Evolutionary conservation across 2,113 vertebrate species (phyloP).

Genomic region (Typhlomys cinereus): DNA sequence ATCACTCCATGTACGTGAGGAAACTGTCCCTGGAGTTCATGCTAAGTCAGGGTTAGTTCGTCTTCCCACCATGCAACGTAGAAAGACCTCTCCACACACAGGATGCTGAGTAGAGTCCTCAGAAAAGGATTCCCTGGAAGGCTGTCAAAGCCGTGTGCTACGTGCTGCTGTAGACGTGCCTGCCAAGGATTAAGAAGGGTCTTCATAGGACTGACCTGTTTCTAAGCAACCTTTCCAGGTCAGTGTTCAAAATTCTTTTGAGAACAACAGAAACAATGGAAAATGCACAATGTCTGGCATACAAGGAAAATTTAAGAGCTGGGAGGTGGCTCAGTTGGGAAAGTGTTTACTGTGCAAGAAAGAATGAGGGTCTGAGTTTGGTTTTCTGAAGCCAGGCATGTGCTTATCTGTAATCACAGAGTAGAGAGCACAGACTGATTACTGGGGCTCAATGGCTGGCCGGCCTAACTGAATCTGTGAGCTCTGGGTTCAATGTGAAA

Average conservation of each 20-base stretch:
- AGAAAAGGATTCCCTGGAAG: neutral
- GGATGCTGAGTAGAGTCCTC: neutral
- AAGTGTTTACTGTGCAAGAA: no score
- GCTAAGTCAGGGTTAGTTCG: neutral
- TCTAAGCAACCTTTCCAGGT: neutral
- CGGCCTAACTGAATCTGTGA: no score
- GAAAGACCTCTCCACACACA: neutral
- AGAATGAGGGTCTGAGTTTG: no score
- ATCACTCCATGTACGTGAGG: neutral
- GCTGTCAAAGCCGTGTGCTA: neutral
- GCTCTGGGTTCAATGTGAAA: no score
- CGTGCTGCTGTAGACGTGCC: neutral
- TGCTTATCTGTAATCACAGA: no score
- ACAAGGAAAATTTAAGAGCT: neutral
- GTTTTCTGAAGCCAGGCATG: no score
- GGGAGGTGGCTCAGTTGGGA: no score
- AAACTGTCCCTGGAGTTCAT: neutral
- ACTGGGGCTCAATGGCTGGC: no score
- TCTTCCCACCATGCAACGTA: neutral
- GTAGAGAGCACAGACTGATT: no score
- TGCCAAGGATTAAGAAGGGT: neutral
- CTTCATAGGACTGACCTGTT: neutral
- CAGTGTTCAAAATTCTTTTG: constrained; percentile 3
- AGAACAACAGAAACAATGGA: neutral
- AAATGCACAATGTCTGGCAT: neutral